A percentile compares a stretch with the other conserved stretches of the same genome.
Conservation (phyloP, 2,113 vertebrate species). For the Ameiurus melas region DNA sequence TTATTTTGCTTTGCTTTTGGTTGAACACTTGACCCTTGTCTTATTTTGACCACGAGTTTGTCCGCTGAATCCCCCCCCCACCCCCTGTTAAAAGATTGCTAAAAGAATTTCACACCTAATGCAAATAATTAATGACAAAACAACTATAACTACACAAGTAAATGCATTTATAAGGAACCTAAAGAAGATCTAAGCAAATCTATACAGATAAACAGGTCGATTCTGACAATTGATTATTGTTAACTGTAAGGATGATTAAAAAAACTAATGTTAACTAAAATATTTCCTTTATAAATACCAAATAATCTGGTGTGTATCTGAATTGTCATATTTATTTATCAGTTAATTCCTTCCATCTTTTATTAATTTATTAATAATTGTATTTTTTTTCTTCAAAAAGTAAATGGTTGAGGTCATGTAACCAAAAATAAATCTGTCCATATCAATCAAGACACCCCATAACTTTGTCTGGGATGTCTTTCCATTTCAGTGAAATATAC, state of each 20-base stretch:
- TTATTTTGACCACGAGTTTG: background rate
- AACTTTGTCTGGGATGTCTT: background rate
- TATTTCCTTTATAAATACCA: background rate
- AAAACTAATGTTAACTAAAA: background rate
- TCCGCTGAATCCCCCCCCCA: background rate
- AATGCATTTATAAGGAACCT: background rate
- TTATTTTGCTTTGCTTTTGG: background rate
- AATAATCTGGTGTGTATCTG: background rate
- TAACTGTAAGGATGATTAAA: background rate
- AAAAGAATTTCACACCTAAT: background rate
- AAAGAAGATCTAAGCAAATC: background rate
- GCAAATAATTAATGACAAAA: background rate
- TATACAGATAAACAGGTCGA: background rate
- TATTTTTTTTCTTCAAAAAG: background rate
- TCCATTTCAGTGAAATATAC: background rate
- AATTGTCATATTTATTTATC: background rate
- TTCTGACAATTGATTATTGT: background rate
- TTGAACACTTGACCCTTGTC: background rate
- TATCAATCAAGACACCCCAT: background rate
- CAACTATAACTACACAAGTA: background rate
- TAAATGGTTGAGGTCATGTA: background rate
- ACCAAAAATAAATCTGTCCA: background rate
- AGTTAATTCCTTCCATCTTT: background rate
- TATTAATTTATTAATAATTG: background rate
- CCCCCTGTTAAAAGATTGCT: background rate